Evolutionary conservation across 2,888 invertebrate species (phyloP), one percentile per base, ranked within the genome.

Genomic region (Platerodrilus igneus): DNA sequence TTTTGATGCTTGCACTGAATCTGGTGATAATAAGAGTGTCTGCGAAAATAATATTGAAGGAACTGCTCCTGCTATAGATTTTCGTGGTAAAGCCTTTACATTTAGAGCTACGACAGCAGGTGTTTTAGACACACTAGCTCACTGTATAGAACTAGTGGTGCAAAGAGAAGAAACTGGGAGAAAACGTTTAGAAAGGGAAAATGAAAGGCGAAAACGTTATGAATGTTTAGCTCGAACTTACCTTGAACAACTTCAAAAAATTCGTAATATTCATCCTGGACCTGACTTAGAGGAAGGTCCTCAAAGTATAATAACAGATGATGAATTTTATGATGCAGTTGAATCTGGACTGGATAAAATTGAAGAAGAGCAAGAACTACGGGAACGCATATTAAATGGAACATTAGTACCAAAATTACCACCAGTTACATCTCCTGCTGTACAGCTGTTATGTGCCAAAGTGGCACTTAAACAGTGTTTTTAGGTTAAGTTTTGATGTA

Each of bases 251-350:
- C 67, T 83, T 39, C 79, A 79, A 47, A 83, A 81, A 63, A 76
- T 86, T 14, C 76, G 79, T 52, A 69, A 77, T 50, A 76, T 85
- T 14, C 82, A 88, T 68, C 92, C 91, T 9, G 93, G 94, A 48
- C 95, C 95, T 19, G 95, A 95, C 71, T 85, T 89, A 62, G 94
- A 95, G 85, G 96, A 97, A 75, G 96, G 96, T 50, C 96, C 96
- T 21, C 93, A 96, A 70, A 93, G 92, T 64, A 87, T 90, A 44
- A 77, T 97, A 45, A 92, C 89, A 38, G 97, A 97, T 71, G 96
- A 96, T 73, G 96, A 97, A 73, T 97, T 97, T 75, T 97, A 93
- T 72, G 97, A 97, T 81, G 97, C 97, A 8, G 90, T 97, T 49
- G 97, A 97, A 75, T 91, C 93, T 26, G 92, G 94, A 35, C 76